These are phyloP conservation scores for Trachurus trachurus DNA, from an alignment of 2,797 vertebrate genomes.

Conservation along the genomic window DNA sequence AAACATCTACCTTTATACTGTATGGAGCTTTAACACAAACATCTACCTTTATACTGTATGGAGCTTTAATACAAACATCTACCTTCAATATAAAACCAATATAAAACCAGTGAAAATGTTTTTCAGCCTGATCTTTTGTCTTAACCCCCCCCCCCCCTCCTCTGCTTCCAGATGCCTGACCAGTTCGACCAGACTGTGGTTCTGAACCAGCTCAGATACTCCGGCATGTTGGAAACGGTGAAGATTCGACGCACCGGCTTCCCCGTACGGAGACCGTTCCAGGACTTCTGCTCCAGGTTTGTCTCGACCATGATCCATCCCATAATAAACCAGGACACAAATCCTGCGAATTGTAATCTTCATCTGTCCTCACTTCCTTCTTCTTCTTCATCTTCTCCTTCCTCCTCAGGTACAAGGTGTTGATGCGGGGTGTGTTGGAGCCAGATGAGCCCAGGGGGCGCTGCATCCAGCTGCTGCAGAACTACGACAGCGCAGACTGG, in stretches of 20 bases:
- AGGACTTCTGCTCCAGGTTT: conserved; percentile 94
- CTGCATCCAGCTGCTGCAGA: conserved; percentile 88
- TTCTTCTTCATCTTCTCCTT: neutral
- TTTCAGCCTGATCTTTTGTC: neutral
- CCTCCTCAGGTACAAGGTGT: conserved; percentile 90
- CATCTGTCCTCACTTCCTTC: neutral
- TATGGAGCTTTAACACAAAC: too few species aligned
- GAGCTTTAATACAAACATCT: too few species aligned
- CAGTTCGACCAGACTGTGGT: conserved; percentile 96
- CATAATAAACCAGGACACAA: too few species aligned
- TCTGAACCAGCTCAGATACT: conserved; percentile 96
- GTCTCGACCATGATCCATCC: neutral
- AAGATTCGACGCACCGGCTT: conserved; percentile 94
- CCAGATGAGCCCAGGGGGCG: conserved; percentile 88
- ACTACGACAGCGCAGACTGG: conserved; percentile 91
- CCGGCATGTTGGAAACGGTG: conserved; percentile 97
- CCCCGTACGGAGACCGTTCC: conserved; percentile 91
- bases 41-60: too few species aligned
- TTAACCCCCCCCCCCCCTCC: too few species aligned
- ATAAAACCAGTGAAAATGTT: too few species aligned
- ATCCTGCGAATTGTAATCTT: neutral
- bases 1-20: too few species aligned
- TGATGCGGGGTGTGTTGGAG: conserved; percentile 86
- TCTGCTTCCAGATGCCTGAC: conserved; percentile 90
- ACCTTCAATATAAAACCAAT: too few species aligned